Evolutionary conservation across 2,888 invertebrate genomes (phyloP).

Genomic region (Nephrotoma flavescens): DNA sequence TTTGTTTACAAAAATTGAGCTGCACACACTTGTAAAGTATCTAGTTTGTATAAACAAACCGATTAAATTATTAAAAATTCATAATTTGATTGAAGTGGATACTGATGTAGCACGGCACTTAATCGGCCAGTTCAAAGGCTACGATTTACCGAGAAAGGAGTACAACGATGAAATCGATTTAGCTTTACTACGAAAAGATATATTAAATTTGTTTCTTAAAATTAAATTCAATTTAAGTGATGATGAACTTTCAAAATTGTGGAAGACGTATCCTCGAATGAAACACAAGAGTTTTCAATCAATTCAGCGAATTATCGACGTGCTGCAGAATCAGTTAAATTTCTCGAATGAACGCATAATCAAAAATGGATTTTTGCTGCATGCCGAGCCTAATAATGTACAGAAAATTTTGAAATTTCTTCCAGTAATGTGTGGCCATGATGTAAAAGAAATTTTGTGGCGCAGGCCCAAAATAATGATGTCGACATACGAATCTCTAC

Average conservation of each 20-base stretch:
- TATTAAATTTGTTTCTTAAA: slow-evolving; percentile 27
- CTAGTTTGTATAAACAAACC: slow-evolving; percentile 22
- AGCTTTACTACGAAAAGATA: slow-evolving; percentile 20
- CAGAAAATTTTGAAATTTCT: slow-evolving; percentile 40
- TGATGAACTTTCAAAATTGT: slow-evolving; percentile 25
- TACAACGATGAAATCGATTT: slow-evolving; percentile 20
- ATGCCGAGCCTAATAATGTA: slow-evolving; percentile 42
- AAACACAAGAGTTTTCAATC: slow-evolving; percentile 33
- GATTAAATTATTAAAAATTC: slow-evolving; percentile 28
- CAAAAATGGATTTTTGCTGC: slow-evolving; percentile 43
- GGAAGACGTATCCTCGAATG: slow-evolving; percentile 25
- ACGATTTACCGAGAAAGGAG: slow-evolving; percentile 13
- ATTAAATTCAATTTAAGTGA: slow-evolving; percentile 29
- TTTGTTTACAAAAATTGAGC: slow-evolving; percentile 33
- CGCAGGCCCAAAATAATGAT: slow-evolving; percentile 47
- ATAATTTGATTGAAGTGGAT: slow-evolving; percentile 25
- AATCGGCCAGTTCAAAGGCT: slow-evolving; percentile 15
- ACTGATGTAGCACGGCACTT: slow-evolving; percentile 29
- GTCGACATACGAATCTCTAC: slow-evolving; percentile 38
- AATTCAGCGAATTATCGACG: slow-evolving; percentile 38
- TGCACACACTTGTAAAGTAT: slow-evolving; percentile 31
- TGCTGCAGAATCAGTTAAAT: slow-evolving; percentile 40
- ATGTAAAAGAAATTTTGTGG: slow-evolving; percentile 38
- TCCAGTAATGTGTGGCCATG: slow-evolving; percentile 36
- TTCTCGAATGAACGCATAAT: slow-evolving; percentile 37